Evolutionary conservation across 2,113 vertebrate genomes (phyloP), one percentile per base, ranked within the genome.

Genomic region (Syngnathus scovelli): DNA sequence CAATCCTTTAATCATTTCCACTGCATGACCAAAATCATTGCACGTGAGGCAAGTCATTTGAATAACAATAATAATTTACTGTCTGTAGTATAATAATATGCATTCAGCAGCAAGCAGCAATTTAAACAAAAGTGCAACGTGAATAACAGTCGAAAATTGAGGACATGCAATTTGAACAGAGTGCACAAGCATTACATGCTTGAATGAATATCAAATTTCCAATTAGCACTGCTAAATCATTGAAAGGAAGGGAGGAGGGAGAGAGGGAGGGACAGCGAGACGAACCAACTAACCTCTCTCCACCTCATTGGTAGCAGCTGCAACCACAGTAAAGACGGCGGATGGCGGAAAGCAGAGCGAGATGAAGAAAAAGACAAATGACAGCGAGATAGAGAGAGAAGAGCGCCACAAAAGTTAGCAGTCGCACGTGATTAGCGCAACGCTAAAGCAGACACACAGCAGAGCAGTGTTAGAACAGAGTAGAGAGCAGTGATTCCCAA

Each of bases 301-400:
- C 96, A 99, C 97, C 93, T 98, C 96, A 98, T 98, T 99, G 93
- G 96, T 95, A 94, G 95, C 96, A 95, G 96, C 96, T 93, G 97
- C 93, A 95, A 94, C 89, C 82, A 78, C 78, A 78, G 46, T 75
- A 67, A 69, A 71, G 68, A 87, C 61, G 88, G 90, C 61, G 80
- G 73, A 83, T 82, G 81, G 85, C 51, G 79, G 78, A 92, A 90
- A 88, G 91, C 91, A 83, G 78, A 86, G 82, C 73, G 46, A 84
- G 79, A 84, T 55, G 70, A 37, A 65, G 70, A 67, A 43, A 67
- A 68, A 89, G 86, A 92, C 87, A 90, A 65, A 56, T 37, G 87
- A 91, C 78, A 89, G 84, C 71, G 51, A 84, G 59, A 83, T 52
- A 83, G 4, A 84, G 64, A 80, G 61, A 82, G 41, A 77, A 77